Base-by-base conservation (phyloP, 2,113 vertebrate species). In the Megaceryle torquata region DNA sequence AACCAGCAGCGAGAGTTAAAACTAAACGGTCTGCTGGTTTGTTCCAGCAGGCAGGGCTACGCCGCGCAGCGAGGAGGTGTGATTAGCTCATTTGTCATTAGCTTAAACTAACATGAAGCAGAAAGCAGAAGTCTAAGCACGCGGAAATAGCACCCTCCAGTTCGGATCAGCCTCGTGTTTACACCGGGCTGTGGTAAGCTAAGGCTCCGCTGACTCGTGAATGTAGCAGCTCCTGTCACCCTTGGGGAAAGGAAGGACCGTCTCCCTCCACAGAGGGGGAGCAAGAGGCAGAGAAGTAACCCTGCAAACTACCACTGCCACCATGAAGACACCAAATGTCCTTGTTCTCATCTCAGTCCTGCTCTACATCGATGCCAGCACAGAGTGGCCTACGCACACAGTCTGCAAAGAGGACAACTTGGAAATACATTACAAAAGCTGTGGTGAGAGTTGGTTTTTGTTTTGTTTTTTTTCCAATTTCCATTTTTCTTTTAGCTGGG, bases 341-440 rank as follows among this genome's bases (percentile, higher is more conserved):
- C 44, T 88, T 44, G 22, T 95, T 61, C 57, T 98, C 22, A 1
- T 93, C 85, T 94, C 94, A 83, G 65, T 94, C 83, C 91, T 98
- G 86, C 69, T 96, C 41, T 91, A 70, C 48, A 86, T 91, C 41
- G 14, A 33, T 22, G 18, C 35, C 70, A 92, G 87, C 75, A 50
- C 60, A 31, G 77, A 70, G 44, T 98, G 98, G 98, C 98, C 98
- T 65, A 95, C 28, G 6, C 98, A 98, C 91, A 95, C 87, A 5
- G 95, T 98, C 94, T 98, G 98, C 98, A 97, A 97, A 93, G 81
- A 93, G 5, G 91, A 95, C 20, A 83, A 88, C 79, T 74, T 98
- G 97, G 97, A 98, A 95, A 72, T 98, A 33, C 3, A 97, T 91
- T 98, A 98, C 97, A 97, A 96, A 97, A 98, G 98, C 64, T 98